Evolutionary conservation across 2,113 vertebrate species (phyloP).

Genomic region (Corythoichthys intestinalis): DNA sequence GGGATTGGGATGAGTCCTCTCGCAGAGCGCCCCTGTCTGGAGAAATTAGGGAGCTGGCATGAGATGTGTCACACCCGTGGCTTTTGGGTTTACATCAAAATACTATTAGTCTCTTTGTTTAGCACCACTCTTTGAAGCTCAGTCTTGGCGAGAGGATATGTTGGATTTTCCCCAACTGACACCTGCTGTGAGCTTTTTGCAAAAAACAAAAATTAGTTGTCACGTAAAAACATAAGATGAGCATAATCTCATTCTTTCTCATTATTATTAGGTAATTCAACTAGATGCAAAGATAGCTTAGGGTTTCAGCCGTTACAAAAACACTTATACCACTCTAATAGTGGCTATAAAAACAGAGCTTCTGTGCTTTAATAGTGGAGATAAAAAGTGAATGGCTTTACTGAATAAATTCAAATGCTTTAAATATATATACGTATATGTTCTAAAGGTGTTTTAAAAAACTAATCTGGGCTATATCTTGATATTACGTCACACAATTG

Average conservation of each 20-base stretch:
- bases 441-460: too few species aligned
- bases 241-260: constrained; percentile 4
- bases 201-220: constrained; percentile 21
- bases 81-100: constrained; percentile 67
- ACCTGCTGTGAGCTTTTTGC: constrained; percentile 45
- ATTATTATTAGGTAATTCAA: not conserved
- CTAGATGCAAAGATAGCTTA: not conserved
- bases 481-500: too few species aligned
- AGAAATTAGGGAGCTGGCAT: constrained; percentile 62
- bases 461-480: too few species aligned
- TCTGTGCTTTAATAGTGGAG: not conserved
- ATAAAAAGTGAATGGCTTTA: not conserved
- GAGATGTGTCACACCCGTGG: constrained; percentile 63
- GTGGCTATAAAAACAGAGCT: not conserved
- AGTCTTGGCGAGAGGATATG: constrained; percentile 48
- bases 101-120: constrained; percentile 69
- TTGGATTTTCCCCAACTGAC: constrained; percentile 47
- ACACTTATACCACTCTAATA: not conserved
- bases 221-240: constrained; percentile 20
- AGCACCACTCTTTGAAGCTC: constrained; percentile 57
- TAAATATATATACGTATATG: too few species aligned
- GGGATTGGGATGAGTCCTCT: constrained; percentile 43
- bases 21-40: constrained; percentile 48
- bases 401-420: too few species aligned
- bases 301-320: not conserved